Evolutionary conservation across 2,888 invertebrate genomes (phyloP), one percentile per base, ranked within the genome.

Genomic region (Amiota mariae): DNA sequence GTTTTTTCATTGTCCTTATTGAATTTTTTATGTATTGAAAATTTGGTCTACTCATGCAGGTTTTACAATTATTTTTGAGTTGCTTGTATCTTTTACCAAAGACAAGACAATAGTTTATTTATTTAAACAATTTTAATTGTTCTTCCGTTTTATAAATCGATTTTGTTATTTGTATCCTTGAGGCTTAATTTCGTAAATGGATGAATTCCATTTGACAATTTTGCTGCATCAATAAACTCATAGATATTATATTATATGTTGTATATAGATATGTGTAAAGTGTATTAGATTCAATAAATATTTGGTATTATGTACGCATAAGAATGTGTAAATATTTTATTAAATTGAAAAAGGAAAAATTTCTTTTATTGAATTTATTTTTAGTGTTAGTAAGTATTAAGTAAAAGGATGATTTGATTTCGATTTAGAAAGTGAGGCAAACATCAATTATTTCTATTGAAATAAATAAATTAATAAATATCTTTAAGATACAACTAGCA

Each of bases 121-220:
- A 59, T 59, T 59, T 59, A 59, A 59, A 18, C 59, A 59, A 18
- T 59, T 59, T 59, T 13, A 54, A 54, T 59, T 59, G 20, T 59
- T 59, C 36, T 36, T 36, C 36, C 36, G 36, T 36, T 36, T 36
- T 36, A 36, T 6, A 36, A 36, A 36, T 36, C 59, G 59, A 59
- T 59, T 59, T 59, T 59, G 59, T 9, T 36, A 36, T 66, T 66
- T 66, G 15, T 66, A 54, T 68, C 67, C 67, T 68, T 68, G 24
- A 47, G 67, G 54, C 67, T 24, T 68, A 51, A 68, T 68, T 68
- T 24, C 51, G 8, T 54, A 68, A 68, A 68, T 68, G 67, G 51
- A 63, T 63, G 46, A 63, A 63, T 13, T 63, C 59, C n/a, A n/a
- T 46, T 63, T 63, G 63, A 63, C n/a, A 63, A 63, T 63, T 12